A percentile compares a stretch with the other conserved stretches of the same genome.
phyloP scores from a whole-genome alignment of 2,113 vertebrate genomes.

The Ammodytes marinus region DNA sequence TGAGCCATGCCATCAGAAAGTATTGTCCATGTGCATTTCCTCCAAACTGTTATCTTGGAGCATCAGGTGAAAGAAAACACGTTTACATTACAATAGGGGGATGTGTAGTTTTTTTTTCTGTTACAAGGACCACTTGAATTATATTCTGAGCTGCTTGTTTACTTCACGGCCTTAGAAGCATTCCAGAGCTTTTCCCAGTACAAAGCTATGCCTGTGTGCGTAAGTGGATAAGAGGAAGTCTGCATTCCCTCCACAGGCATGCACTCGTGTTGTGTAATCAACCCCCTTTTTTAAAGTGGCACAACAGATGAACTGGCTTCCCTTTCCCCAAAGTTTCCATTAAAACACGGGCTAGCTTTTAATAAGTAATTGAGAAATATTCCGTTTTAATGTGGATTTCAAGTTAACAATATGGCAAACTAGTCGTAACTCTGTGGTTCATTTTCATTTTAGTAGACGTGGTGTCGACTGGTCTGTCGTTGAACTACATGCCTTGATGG shows the following conservation, averaged over 20 bases:
- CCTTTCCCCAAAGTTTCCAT: constrained; percentile 10
- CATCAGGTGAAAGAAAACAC: constrained; percentile 4
- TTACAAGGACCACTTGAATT: constrained; percentile 46
- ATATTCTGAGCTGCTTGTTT: constrained; percentile 80
- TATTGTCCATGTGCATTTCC: constrained; percentile 3
- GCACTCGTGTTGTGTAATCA: constrained; percentile 83
- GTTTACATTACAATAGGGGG: constrained; percentile 19
- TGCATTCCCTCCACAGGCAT: constrained; percentile 81
- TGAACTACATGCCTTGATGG: constrained; percentile 14
- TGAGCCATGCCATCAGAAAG: background rate
- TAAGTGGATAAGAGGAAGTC: constrained; percentile 86
- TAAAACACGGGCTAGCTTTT: constrained; percentile 6
- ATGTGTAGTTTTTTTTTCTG: constrained; percentile 35
- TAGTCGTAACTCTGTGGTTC: background rate
- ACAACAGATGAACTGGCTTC: constrained; percentile 39
- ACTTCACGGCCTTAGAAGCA: constrained; percentile 76
- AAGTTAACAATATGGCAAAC: background rate
- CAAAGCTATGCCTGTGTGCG: constrained; percentile 83
- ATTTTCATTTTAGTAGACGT: background rate
- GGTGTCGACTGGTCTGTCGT: constrained; percentile 1
- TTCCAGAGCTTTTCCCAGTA: constrained; percentile 81
- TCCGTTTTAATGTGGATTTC: constrained; percentile 4
- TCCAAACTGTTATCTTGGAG: constrained; percentile 3
- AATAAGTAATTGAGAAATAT: background rate
- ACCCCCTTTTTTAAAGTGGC: constrained; percentile 60